These are phyloP conservation scores for Botia kubotai DNA, from an alignment of 2,797 vertebrate species.

Conservation along the genomic window DNA sequence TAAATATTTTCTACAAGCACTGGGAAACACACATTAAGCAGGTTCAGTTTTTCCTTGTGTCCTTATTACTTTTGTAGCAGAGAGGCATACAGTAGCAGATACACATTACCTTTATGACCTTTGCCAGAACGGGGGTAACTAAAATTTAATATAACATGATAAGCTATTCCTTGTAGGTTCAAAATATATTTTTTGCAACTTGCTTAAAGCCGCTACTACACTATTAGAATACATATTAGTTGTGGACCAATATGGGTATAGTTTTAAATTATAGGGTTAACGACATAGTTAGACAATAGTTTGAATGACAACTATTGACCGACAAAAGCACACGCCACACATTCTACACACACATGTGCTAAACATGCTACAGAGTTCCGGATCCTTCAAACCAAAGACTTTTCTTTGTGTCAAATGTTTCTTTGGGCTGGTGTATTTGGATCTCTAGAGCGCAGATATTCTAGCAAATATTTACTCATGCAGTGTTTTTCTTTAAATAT, in stretches of 20 bases:
- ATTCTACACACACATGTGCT: not conserved
- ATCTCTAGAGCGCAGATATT: not conserved
- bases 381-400: not conserved
- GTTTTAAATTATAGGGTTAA: too few species aligned
- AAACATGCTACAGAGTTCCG: not conserved
- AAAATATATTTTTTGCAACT: too few species aligned
- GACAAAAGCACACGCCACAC: slow-evolving; percentile 3
- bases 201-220: too few species aligned
- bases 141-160: too few species aligned
- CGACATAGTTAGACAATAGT: too few species aligned
- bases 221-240: too few species aligned
- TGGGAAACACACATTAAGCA: not conserved
- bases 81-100: too few species aligned
- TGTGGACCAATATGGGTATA: too few species aligned
- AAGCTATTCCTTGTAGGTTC: too few species aligned
- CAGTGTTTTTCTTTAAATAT: slow-evolving; percentile 14
- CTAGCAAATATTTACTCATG: slow-evolving; percentile 22
- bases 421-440: not conserved
- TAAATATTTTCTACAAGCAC: not conserved
- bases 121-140: too few species aligned
- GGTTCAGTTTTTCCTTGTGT: not conserved
- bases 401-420: slow-evolving; percentile 11
- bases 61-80: not conserved
- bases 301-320: too few species aligned
- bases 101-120: too few species aligned